Percentiles rank a stretch among this genome's conserved stretches.
Evolutionary conservation across 2,888 invertebrate species (phyloP).

Genomic region (Scrobipalpa costella): DNA sequence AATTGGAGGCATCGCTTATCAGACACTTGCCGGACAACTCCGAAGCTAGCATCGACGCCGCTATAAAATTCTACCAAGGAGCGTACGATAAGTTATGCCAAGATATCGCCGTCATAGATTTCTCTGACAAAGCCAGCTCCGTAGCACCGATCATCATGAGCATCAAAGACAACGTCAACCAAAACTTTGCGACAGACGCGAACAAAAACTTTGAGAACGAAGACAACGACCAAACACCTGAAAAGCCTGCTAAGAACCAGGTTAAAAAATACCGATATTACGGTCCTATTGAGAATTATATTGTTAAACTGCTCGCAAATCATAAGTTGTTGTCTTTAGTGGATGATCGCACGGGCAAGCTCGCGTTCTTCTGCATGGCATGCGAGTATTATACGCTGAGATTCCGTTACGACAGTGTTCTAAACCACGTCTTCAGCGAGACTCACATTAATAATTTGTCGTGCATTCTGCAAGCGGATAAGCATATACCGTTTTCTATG

Average conservation of each 20-base stretch:
- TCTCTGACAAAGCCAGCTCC: conserved; percentile 63
- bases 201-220: conserved; percentile 72
- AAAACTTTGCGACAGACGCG: conserved; percentile 68
- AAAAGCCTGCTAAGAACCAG: conserved; percentile 64
- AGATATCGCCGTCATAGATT: conserved; percentile 61
- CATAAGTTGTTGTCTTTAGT: conserved; percentile 68
- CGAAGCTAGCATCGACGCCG: conserved; percentile 66
- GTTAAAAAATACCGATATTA: conserved; percentile 72
- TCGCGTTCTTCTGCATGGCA: conserved; percentile 74
- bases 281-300: conserved; percentile 68
- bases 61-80: conserved; percentile 64
- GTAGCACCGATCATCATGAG: conserved; percentile 77
- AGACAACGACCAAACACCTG: conserved; percentile 60
- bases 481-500: conserved; percentile 59
- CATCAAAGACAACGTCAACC: conserved; percentile 75
- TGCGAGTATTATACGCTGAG: conserved; percentile 74
- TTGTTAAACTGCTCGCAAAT: conserved; percentile 60
- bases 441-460: conserved; percentile 70
- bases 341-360: conserved; percentile 72
- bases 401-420: conserved; percentile 72
- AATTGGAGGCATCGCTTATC: conserved; percentile 60
- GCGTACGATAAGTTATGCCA: conserved; percentile 60
- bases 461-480: conserved; percentile 65
- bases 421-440: conserved; percentile 73
- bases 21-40: conserved; percentile 70